phyloP scores from a whole-genome alignment of 2,113 vertebrate species.

The Chaetodon trifascialis region DNA sequence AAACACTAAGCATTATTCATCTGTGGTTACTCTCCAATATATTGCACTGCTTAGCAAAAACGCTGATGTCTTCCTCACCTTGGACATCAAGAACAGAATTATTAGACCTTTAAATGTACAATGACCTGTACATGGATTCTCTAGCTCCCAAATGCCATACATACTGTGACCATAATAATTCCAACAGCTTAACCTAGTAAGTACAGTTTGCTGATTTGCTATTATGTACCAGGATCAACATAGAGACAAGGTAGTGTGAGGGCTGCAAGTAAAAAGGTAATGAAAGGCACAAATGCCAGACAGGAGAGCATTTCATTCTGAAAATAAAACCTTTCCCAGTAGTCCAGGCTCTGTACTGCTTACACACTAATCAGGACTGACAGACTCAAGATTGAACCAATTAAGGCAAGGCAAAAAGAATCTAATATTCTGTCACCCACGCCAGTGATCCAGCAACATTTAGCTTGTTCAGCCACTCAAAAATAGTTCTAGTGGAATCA shows the following conservation, averaged over 20 bases:
- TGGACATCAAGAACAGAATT: constrained; percentile 52
- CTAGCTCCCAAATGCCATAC: constrained; percentile 52
- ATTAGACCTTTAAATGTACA: constrained; percentile 55
- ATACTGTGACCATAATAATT: constrained; percentile 73
- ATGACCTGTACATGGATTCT: constrained; percentile 40
- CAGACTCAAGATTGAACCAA: constrained; percentile 85
- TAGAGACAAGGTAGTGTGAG: constrained; percentile 35
- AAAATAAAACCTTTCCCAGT: constrained; percentile 71
- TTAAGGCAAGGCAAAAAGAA: constrained; percentile 81
- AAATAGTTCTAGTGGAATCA: constrained; percentile 49
- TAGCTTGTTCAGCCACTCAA: constrained; percentile 66
- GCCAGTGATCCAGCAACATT: constrained; percentile 75
- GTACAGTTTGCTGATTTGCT: constrained; percentile 51
- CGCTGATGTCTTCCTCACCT: constrained; percentile 57
- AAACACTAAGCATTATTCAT: constrained; percentile 64
- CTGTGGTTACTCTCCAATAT: constrained; percentile 72
- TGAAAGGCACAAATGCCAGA: constrained; percentile 56
- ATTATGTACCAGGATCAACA: constrained; percentile 55
- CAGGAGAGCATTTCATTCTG: constrained; percentile 60
- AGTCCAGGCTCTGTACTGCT: constrained; percentile 58
- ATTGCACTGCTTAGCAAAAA: constrained; percentile 59
- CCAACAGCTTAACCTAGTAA: constrained; percentile 50
- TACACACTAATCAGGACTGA: constrained; percentile 80
- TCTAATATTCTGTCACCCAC: constrained; percentile 82
- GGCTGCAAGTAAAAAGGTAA: constrained; percentile 54